Evolutionary conservation across 2,888 invertebrate genomes (phyloP).

Genomic region (Octonoba sinensis): DNA sequence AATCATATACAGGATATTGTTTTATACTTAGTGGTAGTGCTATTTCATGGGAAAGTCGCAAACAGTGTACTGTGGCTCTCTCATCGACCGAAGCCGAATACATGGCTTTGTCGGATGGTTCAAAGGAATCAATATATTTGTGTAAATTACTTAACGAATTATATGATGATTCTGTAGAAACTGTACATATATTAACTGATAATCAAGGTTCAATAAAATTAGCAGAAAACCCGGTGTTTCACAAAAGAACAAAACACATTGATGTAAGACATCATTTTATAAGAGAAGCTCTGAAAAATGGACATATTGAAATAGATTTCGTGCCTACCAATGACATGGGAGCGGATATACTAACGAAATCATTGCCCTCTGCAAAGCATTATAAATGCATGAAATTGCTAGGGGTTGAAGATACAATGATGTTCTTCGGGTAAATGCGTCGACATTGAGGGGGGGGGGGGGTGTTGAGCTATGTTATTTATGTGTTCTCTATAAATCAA

Average conservation of each 20-base stretch:
- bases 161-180: neutral
- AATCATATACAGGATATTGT: neutral
- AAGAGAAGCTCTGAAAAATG: constrained; percentile 10
- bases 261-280: constrained; percentile 1
- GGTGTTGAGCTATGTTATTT: neutral
- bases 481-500: too few relatives aligned
- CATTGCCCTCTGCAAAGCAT: neutral
- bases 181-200: neutral
- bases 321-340: constrained; percentile 8
- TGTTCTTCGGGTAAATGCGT: neutral
- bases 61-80: constrained; percentile 23
- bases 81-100: constrained; percentile 36
- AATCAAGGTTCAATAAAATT: neutral
- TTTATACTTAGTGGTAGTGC: constrained; percentile 1
- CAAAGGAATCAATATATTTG: neutral
- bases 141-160: neutral
- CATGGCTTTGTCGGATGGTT: neutral
- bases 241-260: neutral
- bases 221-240: neutral
- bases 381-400: neutral
- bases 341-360: constrained; percentile 4
- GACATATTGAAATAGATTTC: neutral
- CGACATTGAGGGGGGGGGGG: constrained; percentile 13
- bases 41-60: constrained; percentile 17
- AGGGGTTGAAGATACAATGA: neutral